phyloP scores from a whole-genome alignment of 37 sponge, comb jelly and placozoan species.

The Diacarnus erythraeanus region DNA sequence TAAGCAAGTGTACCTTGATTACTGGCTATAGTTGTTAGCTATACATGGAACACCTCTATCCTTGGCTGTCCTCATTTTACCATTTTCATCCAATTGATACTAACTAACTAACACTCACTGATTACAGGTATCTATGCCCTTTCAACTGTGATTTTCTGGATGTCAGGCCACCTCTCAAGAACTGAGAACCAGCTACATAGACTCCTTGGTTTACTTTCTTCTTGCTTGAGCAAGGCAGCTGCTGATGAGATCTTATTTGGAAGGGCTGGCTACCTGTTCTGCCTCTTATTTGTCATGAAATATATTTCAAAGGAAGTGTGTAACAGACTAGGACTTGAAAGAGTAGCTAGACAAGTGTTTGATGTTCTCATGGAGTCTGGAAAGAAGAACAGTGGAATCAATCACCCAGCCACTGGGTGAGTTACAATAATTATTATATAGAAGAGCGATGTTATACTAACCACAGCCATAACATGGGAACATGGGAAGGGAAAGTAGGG shows the following conservation, averaged over 20 bases:
- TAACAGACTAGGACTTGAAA: neutral
- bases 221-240: neutral
- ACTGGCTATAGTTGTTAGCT: too few relatives aligned
- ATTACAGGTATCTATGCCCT: slow-evolving; percentile 27
- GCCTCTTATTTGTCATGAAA: slow-evolving; percentile 50
- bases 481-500: too few relatives aligned
- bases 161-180: slow-evolving; percentile 20
- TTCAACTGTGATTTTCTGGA: slow-evolving; percentile 27
- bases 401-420: neutral
- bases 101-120: too few relatives aligned
- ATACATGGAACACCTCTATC: too few relatives aligned
- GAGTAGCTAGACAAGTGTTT: slow-evolving; percentile 31
- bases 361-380: slow-evolving; percentile 37
- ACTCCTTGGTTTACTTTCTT: slow-evolving; percentile 14
- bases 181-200: neutral
- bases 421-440: too few relatives aligned
- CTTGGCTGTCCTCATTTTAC: too few relatives aligned
- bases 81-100: too few relatives aligned
- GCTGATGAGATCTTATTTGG: slow-evolving; percentile 74
- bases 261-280: slow-evolving; percentile 64
- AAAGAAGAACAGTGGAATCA: slow-evolving; percentile 12
- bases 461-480: too few relatives aligned
- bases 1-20: too few relatives aligned
- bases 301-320: slow-evolving; percentile 22
- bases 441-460: too few relatives aligned